A percentile compares a stretch with the other conserved stretches of the same genome.
Conservation (phyloP, 2,113 vertebrate species). For the Albula goreensis region DNA sequence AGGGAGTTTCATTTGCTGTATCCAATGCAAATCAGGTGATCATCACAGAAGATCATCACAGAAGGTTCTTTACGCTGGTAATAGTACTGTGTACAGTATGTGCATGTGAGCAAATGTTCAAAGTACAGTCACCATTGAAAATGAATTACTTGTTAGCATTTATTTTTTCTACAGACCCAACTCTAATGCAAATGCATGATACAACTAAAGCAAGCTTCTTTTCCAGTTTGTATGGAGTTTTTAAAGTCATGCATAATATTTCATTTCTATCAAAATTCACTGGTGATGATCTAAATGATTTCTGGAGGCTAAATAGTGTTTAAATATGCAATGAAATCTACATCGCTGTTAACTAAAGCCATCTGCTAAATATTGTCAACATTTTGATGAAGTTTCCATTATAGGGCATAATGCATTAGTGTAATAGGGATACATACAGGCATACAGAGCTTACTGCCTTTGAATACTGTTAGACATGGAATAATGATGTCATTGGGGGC, state of each 20-base stretch:
- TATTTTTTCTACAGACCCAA: not conserved
- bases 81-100: not conserved
- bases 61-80: not conserved
- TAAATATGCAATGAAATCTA: not conserved
- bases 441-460: constrained; percentile 4
- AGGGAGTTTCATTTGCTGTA: too few relatives aligned
- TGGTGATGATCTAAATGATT: not conserved
- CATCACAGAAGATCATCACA: too few relatives aligned
- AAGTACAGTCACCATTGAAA: too few relatives aligned
- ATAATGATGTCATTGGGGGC: constrained; percentile 12
- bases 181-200: not conserved
- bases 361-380: constrained; percentile 17
- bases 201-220: not conserved
- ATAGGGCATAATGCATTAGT: constrained; percentile 12
- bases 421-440: constrained; percentile 15
- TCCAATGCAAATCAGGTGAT: too few relatives aligned
- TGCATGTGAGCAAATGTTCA: not conserved
- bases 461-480: not conserved
- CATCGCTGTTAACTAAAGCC: not conserved
- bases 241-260: not conserved
- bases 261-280: not conserved
- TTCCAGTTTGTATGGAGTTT: not conserved
- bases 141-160: not conserved
- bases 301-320: not conserved
- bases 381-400: constrained; percentile 3